A percentile compares a stretch with the other conserved stretches of the same genome.
phyloP scores from a whole-genome alignment of 2,888 invertebrate genomes.

The Bimastos eiseni region DNA sequence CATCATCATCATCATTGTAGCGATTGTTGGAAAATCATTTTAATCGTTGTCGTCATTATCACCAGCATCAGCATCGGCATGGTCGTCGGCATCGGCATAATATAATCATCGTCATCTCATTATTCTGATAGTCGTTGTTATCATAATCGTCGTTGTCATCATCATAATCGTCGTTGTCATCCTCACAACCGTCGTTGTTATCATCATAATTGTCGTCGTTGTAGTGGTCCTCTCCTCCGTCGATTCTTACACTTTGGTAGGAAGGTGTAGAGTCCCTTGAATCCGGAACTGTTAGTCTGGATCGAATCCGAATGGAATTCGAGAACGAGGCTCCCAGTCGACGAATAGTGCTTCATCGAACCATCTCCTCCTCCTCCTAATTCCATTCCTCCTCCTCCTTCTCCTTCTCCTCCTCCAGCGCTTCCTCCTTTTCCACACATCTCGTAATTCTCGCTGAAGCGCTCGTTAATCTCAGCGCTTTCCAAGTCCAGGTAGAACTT shows the following conservation, averaged over 20 bases:
- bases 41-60: slow-evolving; percentile 3
- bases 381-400: slow-evolving; percentile 47
- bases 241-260: slow-evolving; percentile 50
- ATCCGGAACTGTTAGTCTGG: slow-evolving; percentile 52
- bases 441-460: slow-evolving; percentile 49
- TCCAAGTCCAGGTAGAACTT: slow-evolving; percentile 55
- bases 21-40: too few relatives aligned
- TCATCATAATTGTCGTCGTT: neutral
- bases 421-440: slow-evolving; percentile 50
- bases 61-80: neutral
- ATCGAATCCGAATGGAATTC: slow-evolving; percentile 55
- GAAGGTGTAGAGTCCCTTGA: slow-evolving; percentile 57
- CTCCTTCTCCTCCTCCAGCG: slow-evolving; percentile 34
- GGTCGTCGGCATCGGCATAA: too few relatives aligned
- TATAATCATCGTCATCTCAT: neutral
- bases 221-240: too few relatives aligned
- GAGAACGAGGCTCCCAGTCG: slow-evolving; percentile 53
- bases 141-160: neutral
- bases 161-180: neutral
- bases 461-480: slow-evolving; percentile 57
- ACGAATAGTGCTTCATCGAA: slow-evolving; percentile 56
- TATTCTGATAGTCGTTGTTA: neutral
- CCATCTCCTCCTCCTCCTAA: slow-evolving; percentile 53
- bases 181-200: neutral
- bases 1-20: slow-evolving; percentile 28